Base-by-base conservation (phyloP, 35 echinoderm and acorn worm species). In the Heliocidaris tuberculata region DNA sequence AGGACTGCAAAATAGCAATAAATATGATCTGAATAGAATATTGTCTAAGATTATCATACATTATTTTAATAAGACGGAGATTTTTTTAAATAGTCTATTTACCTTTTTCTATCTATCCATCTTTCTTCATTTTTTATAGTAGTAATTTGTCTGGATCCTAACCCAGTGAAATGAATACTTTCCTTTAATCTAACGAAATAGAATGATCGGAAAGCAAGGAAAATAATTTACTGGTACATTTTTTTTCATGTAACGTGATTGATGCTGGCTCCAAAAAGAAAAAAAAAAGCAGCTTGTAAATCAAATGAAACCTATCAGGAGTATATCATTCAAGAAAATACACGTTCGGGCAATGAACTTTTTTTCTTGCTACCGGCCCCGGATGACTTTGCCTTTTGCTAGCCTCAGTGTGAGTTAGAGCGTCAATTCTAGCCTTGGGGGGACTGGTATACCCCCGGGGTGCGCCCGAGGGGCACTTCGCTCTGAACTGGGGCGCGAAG, bases 271-370 rank as follows among this genome's bases (percentile, higher is more conserved):
- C 19, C 7, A 27, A 78, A 78, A 6, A 13, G 2, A 52, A 52
- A 52, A 78, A 70, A 27, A n/a, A n/a, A 27, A 70, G 4, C 60
- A 70, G 60, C 60, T 70, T 16, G 13, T 70, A 70, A 70, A 70
- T 70, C 8, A 0, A 1, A 78, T 78, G 8, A 7, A 21, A 78
- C 7, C 7, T 78, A 78, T 78, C 65, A 78, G 65, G 27, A 6
- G 27, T n/a, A 78, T 27, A 78, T n/a, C 19, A 78, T 78, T 24
- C 7, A 89, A 48, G 15, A 48, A 89, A 89, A 47, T 21, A 89
- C 19, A 48, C 47, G 87, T 48, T 48, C 87, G 87, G 87, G 87
- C 87, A 89, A 47, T 89, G 87, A 89, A 89, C 87, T 89, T 78
- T 78, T 70, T 60, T n/a, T 78, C 50, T 52, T 52, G 65, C 65